A percentile compares a stretch with the other conserved stretches of the same genome.
phyloP scores from a whole-genome alignment of 2,113 vertebrate species.

The Melanotaenia duboulayi region DNA sequence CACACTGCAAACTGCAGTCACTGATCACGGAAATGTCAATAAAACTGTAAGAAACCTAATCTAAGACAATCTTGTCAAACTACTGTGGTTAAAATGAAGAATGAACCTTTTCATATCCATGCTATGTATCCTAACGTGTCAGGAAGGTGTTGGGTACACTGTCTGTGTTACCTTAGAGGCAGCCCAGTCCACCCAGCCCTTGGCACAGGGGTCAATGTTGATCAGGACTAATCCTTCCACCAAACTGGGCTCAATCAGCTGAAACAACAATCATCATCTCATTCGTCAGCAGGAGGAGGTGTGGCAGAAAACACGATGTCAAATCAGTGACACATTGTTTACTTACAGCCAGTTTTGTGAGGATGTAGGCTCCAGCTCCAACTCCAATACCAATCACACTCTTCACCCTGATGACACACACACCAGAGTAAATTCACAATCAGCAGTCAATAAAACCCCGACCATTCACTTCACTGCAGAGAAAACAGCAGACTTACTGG shows the following conservation, averaged over 20 bases:
- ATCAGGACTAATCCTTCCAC: constrained; percentile 95
- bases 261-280: constrained; percentile 14
- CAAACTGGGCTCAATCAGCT: constrained; percentile 91
- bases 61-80: too few relatives aligned
- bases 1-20: too few relatives aligned
- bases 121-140: too few relatives aligned
- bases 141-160: not conserved
- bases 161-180: constrained; percentile 87
- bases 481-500: constrained; percentile 81
- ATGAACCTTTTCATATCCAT: too few relatives aligned
- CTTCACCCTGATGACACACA: constrained; percentile 84
- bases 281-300: not conserved
- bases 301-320: not conserved
- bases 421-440: not conserved
- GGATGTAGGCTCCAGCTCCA: constrained; percentile 86
- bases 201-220: constrained; percentile 95
- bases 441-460: not conserved
- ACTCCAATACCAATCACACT: constrained; percentile 89
- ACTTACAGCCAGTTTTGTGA: constrained; percentile 93
- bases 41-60: too few relatives aligned
- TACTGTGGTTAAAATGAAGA: too few relatives aligned
- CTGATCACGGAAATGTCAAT: too few relatives aligned
- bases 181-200: constrained; percentile 98
- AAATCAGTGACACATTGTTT: not conserved
- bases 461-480: not conserved